Evolutionary conservation across 1,140 invertebrate species (phyloP), one percentile per base, ranked within the genome.

Genomic region (Macrostomum lignano): DNA sequence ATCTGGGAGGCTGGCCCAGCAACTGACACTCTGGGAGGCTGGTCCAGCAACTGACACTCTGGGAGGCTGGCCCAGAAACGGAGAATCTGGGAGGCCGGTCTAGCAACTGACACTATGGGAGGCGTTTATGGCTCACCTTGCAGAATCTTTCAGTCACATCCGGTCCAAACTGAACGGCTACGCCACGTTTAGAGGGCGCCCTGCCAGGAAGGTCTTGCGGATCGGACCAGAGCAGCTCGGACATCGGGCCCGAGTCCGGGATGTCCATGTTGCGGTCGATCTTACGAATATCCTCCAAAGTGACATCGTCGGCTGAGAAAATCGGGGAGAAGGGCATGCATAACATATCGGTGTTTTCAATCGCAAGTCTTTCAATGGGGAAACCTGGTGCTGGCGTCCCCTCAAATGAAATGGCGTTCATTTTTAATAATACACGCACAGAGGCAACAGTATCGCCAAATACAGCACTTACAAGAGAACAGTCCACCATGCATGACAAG

Each of bases 81-180:
- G n/a, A n/a, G n/a, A n/a, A n/a, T n/a, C n/a, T n/a, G n/a, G n/a
- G n/a, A n/a, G n/a, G n/a, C n/a, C n/a, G n/a, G n/a, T n/a, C n/a
- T n/a, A n/a, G n/a, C n/a, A n/a, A n/a, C n/a, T n/a, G n/a, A n/a
- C n/a, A n/a, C n/a, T n/a, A n/a, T n/a, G n/a, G n/a, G n/a, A n/a
- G n/a, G n/a, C 46, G 32, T 52, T 50, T 0, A 39, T 31, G 21
- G 40, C n/a, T n/a, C n/a, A n/a, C n/a, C 4, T 13, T 34, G 24
- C 47, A 44, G 40, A 96, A 98, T 21, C 64, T 63, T 38, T 71
- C 60, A 0, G 88, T 96, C 1, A 98, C 72, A 56, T 98, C 84
- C 0, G 91, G 88, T 5, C 91, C 91, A 63, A 98, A 98, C 57
- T 96, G 86, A 43, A 84, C 73, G 14, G 86, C 88, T 3, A 96